Evolutionary conservation across 1,140 invertebrate species (phyloP).

Genomic region (Vollenhovia emeryi): DNA sequence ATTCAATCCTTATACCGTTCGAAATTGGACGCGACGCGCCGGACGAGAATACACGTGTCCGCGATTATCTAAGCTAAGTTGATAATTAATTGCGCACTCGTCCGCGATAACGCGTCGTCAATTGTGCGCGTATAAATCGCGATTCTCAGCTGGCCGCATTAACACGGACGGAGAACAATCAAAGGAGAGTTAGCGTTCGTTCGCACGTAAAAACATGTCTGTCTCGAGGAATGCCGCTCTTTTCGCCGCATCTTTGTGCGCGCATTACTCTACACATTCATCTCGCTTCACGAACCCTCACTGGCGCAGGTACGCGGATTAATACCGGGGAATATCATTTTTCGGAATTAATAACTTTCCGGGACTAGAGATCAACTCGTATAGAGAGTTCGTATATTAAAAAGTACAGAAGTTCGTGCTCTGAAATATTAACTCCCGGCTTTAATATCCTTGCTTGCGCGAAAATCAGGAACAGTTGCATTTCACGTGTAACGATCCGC

Average conservation of each 20-base stretch:
- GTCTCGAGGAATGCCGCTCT: conserved; percentile 10
- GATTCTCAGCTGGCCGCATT: not conserved
- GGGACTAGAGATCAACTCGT: conserved; percentile 49
- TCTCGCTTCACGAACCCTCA: conserved; percentile 36
- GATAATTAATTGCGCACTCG: conserved; percentile 17
- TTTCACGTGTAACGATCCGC: conserved; percentile 56
- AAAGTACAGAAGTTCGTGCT: conserved; percentile 51
- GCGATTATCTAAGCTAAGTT: conserved; percentile 25
- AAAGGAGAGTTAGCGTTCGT: not conserved
- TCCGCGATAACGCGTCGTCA: not conserved
- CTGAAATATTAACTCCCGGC: conserved; percentile 57
- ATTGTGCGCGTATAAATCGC: not conserved
- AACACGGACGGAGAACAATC: not conserved
- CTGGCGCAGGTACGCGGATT: conserved; percentile 45
- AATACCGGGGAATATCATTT: conserved; percentile 50
- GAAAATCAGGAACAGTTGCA: conserved; percentile 59
- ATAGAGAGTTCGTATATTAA: conserved; percentile 47
- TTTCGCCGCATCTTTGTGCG: conserved; percentile 33
- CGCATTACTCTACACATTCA: conserved; percentile 35
- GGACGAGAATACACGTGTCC: not conserved
- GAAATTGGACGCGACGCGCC: not conserved
- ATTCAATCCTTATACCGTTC: not conserved
- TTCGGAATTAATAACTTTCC: conserved; percentile 59
- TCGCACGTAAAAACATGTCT: conserved; percentile 19
- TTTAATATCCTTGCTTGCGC: conserved; percentile 53